Percentiles rank a stretch among this genome's conserved stretches.
phyloP scores from a whole-genome alignment of 2,888 invertebrate genomes.

The Mimachlamys varia region DNA sequence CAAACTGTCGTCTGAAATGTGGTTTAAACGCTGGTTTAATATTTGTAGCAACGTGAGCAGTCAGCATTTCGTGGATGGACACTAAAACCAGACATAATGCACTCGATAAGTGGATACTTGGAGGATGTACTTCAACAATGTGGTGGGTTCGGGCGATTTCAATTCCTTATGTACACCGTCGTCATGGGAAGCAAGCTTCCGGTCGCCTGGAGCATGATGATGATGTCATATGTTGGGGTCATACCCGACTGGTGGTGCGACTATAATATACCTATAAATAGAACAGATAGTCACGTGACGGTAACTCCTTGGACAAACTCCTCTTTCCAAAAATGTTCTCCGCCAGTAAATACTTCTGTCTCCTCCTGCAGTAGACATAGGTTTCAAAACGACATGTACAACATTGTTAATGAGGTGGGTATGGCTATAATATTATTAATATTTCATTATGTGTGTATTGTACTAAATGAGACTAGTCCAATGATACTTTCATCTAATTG shows the following conservation, averaged over 20 bases:
- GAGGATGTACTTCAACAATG: slow-evolving; percentile 49
- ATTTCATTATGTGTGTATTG: too few relatives aligned
- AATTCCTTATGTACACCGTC: slow-evolving; percentile 47
- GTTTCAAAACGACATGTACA: slow-evolving; percentile 41
- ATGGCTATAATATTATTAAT: too few relatives aligned
- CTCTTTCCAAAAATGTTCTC: slow-evolving; percentile 39
- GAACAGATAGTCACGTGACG: not conserved
- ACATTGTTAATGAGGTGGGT: slow-evolving; percentile 51
- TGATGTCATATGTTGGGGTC: slow-evolving; percentile 54
- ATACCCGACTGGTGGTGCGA: slow-evolving; percentile 55
- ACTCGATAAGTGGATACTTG: slow-evolving; percentile 44
- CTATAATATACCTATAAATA: not conserved
- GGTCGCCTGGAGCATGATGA: slow-evolving; percentile 51
- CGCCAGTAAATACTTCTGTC: slow-evolving; percentile 17
- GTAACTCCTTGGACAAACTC: not conserved
- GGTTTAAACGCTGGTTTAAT: too few relatives aligned
- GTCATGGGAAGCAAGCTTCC: slow-evolving; percentile 45
- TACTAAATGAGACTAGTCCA: too few relatives aligned
- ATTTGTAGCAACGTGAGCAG: not conserved
- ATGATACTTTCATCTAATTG: too few relatives aligned
- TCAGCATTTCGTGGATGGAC: not conserved
- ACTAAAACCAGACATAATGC: not conserved
- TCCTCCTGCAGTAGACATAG: not conserved
- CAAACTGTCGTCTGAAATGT: too few relatives aligned
- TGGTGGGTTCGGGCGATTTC: slow-evolving; percentile 53